phyloP scores from a whole-genome alignment of 2,888 invertebrate genomes.

The Drosophila kuntzei region DNA sequence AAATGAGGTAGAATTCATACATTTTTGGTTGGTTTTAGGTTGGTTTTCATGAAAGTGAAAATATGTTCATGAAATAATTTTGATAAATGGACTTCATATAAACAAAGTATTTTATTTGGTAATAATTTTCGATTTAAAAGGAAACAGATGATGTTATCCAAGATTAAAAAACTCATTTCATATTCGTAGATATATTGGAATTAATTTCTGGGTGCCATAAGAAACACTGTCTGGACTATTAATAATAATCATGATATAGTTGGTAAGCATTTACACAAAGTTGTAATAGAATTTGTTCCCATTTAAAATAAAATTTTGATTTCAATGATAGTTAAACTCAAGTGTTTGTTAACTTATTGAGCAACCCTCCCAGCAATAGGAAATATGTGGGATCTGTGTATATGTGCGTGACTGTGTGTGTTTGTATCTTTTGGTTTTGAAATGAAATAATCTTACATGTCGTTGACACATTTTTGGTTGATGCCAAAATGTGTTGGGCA shows the following conservation, averaged over 20 bases:
- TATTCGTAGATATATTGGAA: too few species aligned
- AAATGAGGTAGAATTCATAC: too few species aligned
- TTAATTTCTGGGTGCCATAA: too few species aligned
- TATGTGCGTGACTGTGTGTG: conserved; percentile 3
- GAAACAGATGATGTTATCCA: too few species aligned
- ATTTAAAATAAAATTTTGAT: not conserved
- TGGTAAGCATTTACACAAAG: not conserved
- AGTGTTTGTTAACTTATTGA: conserved; percentile 3
- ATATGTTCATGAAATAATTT: not conserved
- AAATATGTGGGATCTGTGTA: not conserved
- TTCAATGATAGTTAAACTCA: not conserved
- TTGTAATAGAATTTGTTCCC: not conserved
- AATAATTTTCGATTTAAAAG: not conserved
- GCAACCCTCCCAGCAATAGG: conserved; percentile 1
- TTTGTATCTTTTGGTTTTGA: conserved; percentile 35
- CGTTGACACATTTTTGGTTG: conserved; percentile 79
- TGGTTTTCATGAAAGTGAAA: not conserved
- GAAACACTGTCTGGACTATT: too few species aligned
- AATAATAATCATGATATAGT: too few species aligned
- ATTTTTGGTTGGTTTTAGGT: too few species aligned
- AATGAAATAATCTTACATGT: conserved; percentile 83
- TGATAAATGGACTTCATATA: not conserved
- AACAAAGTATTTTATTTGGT: not conserved
- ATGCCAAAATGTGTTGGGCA: conserved; percentile 61
- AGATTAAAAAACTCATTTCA: too few species aligned